Evolutionary conservation across 2,888 invertebrate genomes (phyloP), one percentile per base, ranked within the genome.

Genomic region (Chrysolina oricalcia): DNA sequence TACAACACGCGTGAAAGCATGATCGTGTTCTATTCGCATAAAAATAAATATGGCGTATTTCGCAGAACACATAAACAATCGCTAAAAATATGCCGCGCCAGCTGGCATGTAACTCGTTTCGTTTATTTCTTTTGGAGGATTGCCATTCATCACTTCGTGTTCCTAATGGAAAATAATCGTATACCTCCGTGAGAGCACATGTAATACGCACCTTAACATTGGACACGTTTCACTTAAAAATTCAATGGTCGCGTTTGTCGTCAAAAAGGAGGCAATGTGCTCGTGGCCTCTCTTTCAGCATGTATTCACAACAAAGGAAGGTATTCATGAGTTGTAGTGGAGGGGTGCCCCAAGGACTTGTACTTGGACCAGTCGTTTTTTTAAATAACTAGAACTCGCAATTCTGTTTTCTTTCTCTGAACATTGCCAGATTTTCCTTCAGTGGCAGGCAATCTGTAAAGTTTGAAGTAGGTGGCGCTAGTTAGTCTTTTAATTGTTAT

Each of bases 31-130:
- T 10, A 59, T 59, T 35, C 59, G 59, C 23, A 59, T 59, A 27
- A 67, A 67, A 48, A 67, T 67, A 43, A 48, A 27, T 50, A 67
- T 48, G 43, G 48, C 67, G 23, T 43, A 35, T 48, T 66, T 66
- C 66, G 66, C 46, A 48, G 66, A 66, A 66, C 48, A 27, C 43
- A 66, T 40, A 66, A 66, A 66, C 66, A 48, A 23, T 23, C 15
- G n/a, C 66, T 66, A 48, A 66, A 66, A 66, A 66, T 66, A 48
- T 23, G 23, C 21, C 59, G 27, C 27, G 59, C 59, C 59, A 59
- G 59, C 59, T 59, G 59, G 27, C 35, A 59, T 59, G 59, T 27
- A 27, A 35, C 59, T 59, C 13, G 59, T 59, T 59, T 23, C 59
- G 59, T 59, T 59, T 35, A 35, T 59, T 59, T 59, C 17, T 27